Percentiles rank a stretch among this genome's conserved stretches.
These are phyloP conservation scores for Tenthredo mesomela DNA, from an alignment of 2,888 invertebrate species.

Conservation along the genomic window DNA sequence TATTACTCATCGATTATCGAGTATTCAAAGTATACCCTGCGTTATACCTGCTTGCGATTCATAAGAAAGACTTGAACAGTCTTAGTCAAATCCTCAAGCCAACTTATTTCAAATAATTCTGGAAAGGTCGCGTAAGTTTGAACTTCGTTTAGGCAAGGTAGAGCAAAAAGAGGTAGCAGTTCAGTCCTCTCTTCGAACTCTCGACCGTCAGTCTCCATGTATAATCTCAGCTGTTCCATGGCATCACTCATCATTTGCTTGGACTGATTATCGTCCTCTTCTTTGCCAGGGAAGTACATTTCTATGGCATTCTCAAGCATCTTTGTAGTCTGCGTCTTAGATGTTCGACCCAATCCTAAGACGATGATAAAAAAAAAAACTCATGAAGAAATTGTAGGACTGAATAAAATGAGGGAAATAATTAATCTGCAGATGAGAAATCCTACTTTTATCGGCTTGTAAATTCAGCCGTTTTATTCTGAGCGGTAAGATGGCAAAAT, in stretches of 20 bases:
- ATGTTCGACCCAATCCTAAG: not conserved
- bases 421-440: not conserved
- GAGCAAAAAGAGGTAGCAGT: constrained; percentile 80
- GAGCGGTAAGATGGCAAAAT: constrained; percentile 72
- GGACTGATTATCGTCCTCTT: constrained; percentile 4
- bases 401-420: not conserved
- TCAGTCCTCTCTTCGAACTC: constrained; percentile 79
- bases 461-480: constrained; percentile 57
- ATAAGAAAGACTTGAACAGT: constrained; percentile 61
- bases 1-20: constrained; percentile 13
- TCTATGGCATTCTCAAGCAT: constrained; percentile 27
- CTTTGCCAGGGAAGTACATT: not conserved
- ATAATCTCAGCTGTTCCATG: constrained; percentile 74
- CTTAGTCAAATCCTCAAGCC: constrained; percentile 61
- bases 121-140: constrained; percentile 79
- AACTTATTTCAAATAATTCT: constrained; percentile 77
- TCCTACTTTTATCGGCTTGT: constrained; percentile 38
- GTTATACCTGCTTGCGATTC: constrained; percentile 58
- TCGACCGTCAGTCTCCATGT: constrained; percentile 77
- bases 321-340: constrained; percentile 1
- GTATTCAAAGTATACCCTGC: not conserved
- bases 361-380: not conserved
- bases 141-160: constrained; percentile 81
- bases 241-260: constrained; percentile 48
- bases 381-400: not conserved